Evolutionary conservation across 2,797 vertebrate species (phyloP).

Genomic region (Bovichtus variegatus): DNA sequence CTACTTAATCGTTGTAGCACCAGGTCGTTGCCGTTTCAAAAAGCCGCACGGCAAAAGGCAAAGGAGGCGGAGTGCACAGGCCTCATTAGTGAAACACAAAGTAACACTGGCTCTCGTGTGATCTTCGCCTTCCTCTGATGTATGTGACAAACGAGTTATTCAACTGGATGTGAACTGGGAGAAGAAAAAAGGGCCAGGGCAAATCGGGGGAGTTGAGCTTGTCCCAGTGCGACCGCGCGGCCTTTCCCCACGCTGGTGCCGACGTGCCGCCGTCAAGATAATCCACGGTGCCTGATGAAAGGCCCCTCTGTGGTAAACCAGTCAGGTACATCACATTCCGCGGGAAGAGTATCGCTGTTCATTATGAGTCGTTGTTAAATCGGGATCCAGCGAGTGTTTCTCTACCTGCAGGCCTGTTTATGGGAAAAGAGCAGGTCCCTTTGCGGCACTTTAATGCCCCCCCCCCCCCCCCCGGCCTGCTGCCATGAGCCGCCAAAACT

Average conservation of each 20-base stretch:
- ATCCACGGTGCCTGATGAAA: conserved; percentile 39
- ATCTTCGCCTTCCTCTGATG: conserved; percentile 83
- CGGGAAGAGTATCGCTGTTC: conserved; percentile 35
- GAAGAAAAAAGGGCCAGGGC: conserved; percentile 63
- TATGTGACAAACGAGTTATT: conserved; percentile 82
- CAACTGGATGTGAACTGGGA: conserved; percentile 74
- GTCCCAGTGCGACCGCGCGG: conserved; percentile 53
- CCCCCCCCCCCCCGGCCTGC: conserved; percentile 52
- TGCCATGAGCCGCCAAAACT: conserved; percentile 58
- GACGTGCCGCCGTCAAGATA: conserved; percentile 27
- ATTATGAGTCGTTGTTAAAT: conserved; percentile 24
- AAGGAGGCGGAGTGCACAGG: conserved; percentile 67
- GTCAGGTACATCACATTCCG: conserved; percentile 47
- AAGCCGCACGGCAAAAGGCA: conserved; percentile 71
- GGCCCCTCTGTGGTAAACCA: conserved; percentile 21
- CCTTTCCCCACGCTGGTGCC: conserved; percentile 39
- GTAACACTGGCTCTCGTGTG: conserved; percentile 75
- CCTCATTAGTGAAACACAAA: conserved; percentile 84
- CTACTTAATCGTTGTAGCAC: conserved; percentile 53
- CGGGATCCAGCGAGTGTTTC: conserved; percentile 35
- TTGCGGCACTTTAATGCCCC: conserved; percentile 59
- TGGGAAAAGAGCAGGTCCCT: conserved; percentile 58
- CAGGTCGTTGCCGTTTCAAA: conserved; percentile 71
- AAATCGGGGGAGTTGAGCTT: conserved; percentile 57
- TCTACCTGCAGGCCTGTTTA: conserved; percentile 62